Base-by-base conservation (phyloP, 2,113 vertebrate genomes). In the Cyprinodon tularosa region DNA sequence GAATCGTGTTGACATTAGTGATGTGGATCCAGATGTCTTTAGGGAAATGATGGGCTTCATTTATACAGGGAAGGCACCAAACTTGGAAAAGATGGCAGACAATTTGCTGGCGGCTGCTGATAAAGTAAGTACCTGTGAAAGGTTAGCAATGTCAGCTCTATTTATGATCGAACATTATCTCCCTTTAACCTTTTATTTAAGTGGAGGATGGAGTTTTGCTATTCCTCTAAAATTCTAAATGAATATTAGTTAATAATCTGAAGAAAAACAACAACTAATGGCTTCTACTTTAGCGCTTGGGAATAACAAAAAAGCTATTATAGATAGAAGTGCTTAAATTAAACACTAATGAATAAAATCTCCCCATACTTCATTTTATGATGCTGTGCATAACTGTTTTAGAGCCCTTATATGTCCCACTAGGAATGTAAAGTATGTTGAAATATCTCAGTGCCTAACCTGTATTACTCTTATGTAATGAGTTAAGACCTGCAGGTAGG, bases 1-100 rank as follows among this genome's bases (percentile, higher is more conserved):
- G 98, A 99, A 99, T 86, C 96, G 98, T 3, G 98, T 99, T 48
- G 98, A 99, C 93, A 99, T 99, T 88, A 99, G 98, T 45, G 98
- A 99, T 29, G 98, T 99, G 92, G 98, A 99, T 77, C 97, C 98
- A 20, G 98, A 99, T 90, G 98, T 99, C 64, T 99, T 99, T 84
- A 98, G 98, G 91, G 98, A 99, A 85, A 99, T 99, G 98, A 99
- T 99, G 98, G 98, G 97, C 82, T 99, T 99, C 89, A 98, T 99
- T 74, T 99, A 99, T 86, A 99, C 98, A 12, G 98, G 98, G 44
- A 99, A 98, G 84, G 98, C 98, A 12, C 97, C 98, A 1, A 99
- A 99, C 89, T 95, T 99, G 53, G 98, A 99, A 91, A 99, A 98
- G 84, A 99, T 99, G 97, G 98, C 98, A 12, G 97, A 99, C 59